phyloP scores from a whole-genome alignment of 2,113 vertebrate genomes.

The Rhizomys pruinosus region DNA sequence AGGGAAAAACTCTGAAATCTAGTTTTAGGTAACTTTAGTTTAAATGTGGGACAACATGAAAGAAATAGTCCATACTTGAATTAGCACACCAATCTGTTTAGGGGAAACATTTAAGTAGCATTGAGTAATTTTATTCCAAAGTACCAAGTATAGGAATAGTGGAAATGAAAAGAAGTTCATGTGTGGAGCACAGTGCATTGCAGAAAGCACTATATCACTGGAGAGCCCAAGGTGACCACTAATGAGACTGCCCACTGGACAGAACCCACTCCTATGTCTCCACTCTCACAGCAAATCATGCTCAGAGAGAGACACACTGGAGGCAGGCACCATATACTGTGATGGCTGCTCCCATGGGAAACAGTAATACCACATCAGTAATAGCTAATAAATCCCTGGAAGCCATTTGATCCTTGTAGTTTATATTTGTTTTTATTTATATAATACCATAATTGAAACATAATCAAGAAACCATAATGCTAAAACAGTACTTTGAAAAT shows the following conservation, averaged over 20 bases:
- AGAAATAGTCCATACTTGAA: not conserved
- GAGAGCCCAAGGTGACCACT: not conserved
- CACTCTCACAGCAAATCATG: not conserved
- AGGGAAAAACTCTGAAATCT: slow-evolving; percentile 51
- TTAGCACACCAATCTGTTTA: not conserved
- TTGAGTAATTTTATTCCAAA: slow-evolving; percentile 16
- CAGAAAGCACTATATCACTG: not conserved
- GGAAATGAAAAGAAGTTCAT: slow-evolving; percentile 35
- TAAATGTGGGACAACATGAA: slow-evolving; percentile 18
- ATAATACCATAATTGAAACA: not conserved
- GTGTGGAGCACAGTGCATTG: not conserved
- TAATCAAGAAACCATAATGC: not conserved
- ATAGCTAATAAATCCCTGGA: slow-evolving; percentile 6
- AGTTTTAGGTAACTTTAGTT: slow-evolving; percentile 27
- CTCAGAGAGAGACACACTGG: not conserved
- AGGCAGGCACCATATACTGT: not conserved
- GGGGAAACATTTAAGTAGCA: not conserved
- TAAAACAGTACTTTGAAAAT: slow-evolving; percentile 13
- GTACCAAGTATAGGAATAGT: not conserved
- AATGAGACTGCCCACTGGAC: not conserved
- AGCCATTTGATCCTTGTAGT: not conserved
- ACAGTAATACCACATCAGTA: not conserved
- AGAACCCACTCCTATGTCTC: not conserved
- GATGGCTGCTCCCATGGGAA: slow-evolving; percentile 16
- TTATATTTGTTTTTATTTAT: not conserved